phyloP scores from a whole-genome alignment of 2,113 vertebrate genomes.

The Poecilia latipinna region DNA sequence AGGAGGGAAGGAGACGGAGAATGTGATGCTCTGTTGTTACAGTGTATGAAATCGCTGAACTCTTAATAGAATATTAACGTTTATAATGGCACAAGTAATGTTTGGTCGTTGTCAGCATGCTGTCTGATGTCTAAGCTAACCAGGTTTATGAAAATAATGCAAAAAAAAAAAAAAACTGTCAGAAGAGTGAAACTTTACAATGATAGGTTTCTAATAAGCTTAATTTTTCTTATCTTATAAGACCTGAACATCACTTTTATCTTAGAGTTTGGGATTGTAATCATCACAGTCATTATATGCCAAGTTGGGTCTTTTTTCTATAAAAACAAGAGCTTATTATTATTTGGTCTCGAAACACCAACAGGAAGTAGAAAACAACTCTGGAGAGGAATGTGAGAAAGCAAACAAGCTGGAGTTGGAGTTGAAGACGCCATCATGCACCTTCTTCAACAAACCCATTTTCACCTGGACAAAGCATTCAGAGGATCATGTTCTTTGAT shows the following conservation, averaged over 20 bases:
- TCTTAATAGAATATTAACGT: conserved; percentile 15
- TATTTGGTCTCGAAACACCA: too few species aligned
- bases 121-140: neutral
- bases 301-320: too few species aligned
- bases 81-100: neutral
- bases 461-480: too few species aligned
- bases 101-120: neutral
- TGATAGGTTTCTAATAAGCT: neutral
- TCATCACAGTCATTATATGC: too few species aligned
- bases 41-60: neutral
- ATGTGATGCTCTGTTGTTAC: conserved; percentile 50
- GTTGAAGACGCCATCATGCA: too few species aligned
- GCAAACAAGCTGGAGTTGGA: too few species aligned
- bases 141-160: neutral
- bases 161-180: neutral
- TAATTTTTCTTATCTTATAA: neutral
- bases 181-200: neutral
- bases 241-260: neutral
- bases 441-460: too few species aligned
- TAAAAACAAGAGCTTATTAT: too few species aligned
- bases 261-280: too few species aligned
- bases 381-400: too few species aligned
- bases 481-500: too few species aligned
- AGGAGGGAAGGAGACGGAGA: neutral
- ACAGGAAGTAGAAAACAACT: too few species aligned